Evolutionary conservation across 2,888 invertebrate species (phyloP).

Genomic region (Pachymerium ferrugineum): DNA sequence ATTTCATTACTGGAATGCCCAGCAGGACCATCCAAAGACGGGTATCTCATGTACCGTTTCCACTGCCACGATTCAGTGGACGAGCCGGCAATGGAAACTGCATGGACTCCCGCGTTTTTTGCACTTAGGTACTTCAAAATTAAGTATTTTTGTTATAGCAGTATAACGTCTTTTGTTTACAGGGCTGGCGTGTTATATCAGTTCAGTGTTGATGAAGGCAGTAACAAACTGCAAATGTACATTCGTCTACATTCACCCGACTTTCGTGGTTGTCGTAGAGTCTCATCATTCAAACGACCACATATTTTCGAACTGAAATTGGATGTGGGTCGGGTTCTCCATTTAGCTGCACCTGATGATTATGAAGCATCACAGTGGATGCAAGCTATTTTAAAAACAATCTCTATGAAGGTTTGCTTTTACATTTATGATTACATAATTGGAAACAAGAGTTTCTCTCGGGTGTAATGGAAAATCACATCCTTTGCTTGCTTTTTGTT

Average conservation of each 20-base stretch:
- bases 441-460: too few species aligned
- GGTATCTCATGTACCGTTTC: constrained; percentile 74
- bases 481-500: neutral
- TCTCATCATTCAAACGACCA: constrained; percentile 60
- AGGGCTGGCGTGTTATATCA: constrained; percentile 78
- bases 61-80: neutral
- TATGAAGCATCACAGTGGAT: constrained; percentile 82
- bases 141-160: neutral
- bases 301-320: constrained; percentile 77
- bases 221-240: constrained; percentile 66
- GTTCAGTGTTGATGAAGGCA: constrained; percentile 59
- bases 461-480: neutral
- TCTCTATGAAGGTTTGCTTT: constrained; percentile 40
- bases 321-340: constrained; percentile 52
- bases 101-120: too few species aligned
- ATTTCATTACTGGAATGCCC: constrained; percentile 45
- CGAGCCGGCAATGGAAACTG: constrained; percentile 37
- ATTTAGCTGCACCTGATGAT: constrained; percentile 78
- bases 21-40: constrained; percentile 67
- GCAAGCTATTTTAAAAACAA: constrained; percentile 59
- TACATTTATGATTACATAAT: too few species aligned
- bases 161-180: constrained; percentile 34
- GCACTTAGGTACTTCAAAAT: too few species aligned
- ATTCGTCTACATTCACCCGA: constrained; percentile 69
- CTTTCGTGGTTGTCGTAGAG: constrained; percentile 72